These are phyloP conservation scores for Drosophila birchii DNA, from an alignment of 2,888 invertebrate genomes.

Conservation along the genomic window DNA sequence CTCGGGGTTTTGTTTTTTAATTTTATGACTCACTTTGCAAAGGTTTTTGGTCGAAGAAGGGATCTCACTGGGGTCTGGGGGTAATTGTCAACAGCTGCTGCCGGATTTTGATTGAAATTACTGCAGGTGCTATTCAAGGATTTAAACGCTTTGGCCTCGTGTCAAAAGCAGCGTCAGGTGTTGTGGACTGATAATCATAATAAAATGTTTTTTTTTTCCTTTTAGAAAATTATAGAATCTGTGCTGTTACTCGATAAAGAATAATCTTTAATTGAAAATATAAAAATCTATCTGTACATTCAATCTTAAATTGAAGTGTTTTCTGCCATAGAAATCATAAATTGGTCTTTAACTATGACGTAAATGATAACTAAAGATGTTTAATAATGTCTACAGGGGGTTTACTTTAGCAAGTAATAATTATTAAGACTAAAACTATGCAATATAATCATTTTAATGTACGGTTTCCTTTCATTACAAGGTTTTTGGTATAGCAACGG, in stretches of 20 bases:
- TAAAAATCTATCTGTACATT: background rate
- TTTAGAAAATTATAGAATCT: background rate
- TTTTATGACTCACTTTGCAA: constrained; percentile 67
- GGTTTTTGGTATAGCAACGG: background rate
- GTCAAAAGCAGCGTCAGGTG: constrained; percentile 18
- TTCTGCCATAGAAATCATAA: background rate
- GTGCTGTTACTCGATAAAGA: background rate
- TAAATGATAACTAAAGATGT: background rate
- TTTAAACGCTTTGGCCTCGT: constrained; percentile 14
- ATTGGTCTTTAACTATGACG: constrained; percentile 9
- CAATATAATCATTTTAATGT: too few species aligned
- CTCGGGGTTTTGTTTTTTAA: constrained; percentile 15
- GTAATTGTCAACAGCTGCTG: constrained; percentile 15
- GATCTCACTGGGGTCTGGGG: background rate
- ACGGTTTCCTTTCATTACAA: background rate
- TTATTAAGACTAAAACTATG: background rate
- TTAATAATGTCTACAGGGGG: background rate
- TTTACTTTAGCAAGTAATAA: too few species aligned
- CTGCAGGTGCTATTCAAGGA: constrained; percentile 12
- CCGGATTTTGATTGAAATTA: constrained; percentile 18
- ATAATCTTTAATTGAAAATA: background rate
- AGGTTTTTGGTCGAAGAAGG: background rate
- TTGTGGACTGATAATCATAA: background rate
- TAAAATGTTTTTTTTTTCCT: background rate
- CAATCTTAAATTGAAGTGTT: background rate